Percentiles rank a stretch among this genome's conserved stretches.
These are phyloP conservation scores for Zosterops lateralis DNA, from an alignment of 2,113 vertebrate species.

Conservation along the genomic window DNA sequence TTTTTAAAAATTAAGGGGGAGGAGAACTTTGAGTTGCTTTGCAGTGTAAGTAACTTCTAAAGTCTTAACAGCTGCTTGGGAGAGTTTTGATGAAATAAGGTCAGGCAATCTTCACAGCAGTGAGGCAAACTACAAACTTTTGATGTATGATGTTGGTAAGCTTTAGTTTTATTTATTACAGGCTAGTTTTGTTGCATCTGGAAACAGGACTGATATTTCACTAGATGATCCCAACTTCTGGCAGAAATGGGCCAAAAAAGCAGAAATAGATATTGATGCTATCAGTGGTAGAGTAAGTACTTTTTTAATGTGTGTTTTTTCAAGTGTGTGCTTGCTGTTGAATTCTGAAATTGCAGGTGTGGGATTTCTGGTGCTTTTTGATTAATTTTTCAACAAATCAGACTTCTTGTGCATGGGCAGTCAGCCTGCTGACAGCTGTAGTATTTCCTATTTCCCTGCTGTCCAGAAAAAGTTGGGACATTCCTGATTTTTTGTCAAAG, in stretches of 20 bases:
- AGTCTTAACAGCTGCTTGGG: neutral
- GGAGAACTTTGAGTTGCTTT: conserved; percentile 3
- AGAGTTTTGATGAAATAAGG: neutral
- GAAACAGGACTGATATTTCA: conserved; percentile 97
- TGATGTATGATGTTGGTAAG: neutral
- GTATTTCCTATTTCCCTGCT: neutral
- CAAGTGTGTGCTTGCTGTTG: neutral
- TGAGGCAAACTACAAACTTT: neutral
- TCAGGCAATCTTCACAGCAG: neutral
- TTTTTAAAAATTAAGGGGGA: conserved; percentile 2
- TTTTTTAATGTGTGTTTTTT: neutral
- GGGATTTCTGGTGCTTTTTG: neutral
- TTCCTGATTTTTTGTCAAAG: neutral
- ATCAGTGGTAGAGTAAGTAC: conserved; percentile 93
- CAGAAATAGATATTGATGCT: conserved; percentile 93
- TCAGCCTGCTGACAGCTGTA: neutral
- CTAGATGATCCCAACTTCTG: conserved; percentile 99
- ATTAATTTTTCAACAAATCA: neutral
- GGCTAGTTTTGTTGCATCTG: conserved; percentile 98
- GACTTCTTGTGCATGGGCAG: neutral
- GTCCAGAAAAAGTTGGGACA: neutral
- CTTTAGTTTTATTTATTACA: conserved; percentile 69
- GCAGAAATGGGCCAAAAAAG: conserved; percentile 99
- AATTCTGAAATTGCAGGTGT: neutral
- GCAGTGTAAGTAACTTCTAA: neutral